These are phyloP conservation scores for Limnothrissa miodon DNA, from an alignment of 2,113 vertebrate species.

Conservation along the genomic window DNA sequence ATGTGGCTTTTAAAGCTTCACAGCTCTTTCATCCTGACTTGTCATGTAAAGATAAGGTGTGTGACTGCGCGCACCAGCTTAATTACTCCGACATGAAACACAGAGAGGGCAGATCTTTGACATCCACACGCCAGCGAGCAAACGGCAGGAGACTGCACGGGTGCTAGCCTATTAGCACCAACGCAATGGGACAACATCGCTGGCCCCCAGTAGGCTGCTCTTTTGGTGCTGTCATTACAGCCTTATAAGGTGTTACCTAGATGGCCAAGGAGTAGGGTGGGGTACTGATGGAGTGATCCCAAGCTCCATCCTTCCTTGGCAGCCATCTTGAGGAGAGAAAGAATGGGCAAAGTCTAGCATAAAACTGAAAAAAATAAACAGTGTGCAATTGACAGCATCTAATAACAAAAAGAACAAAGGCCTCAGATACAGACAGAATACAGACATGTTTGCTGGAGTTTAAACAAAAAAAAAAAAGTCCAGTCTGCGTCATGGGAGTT, in stretches of 20 bases:
- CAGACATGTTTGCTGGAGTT: background rate
- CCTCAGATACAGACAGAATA: background rate
- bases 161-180: slow-evolving; percentile 42
- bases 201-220: slow-evolving; percentile 1
- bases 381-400: no score
- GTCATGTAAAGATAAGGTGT: slow-evolving; percentile 47
- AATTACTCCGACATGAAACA: slow-evolving; percentile 67
- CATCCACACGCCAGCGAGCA: slow-evolving; percentile 52
- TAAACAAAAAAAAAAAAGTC: background rate
- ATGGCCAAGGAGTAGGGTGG: background rate
- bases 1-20: slow-evolving; percentile 53
- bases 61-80: slow-evolving; percentile 52
- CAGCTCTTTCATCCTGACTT: slow-evolving; percentile 58
- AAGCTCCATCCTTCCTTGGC: background rate
- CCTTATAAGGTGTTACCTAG: background rate
- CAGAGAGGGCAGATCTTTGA: slow-evolving; percentile 57
- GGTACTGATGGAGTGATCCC: background rate
- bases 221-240: background rate
- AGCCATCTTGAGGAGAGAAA: background rate
- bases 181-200: slow-evolving; percentile 24
- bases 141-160: slow-evolving; percentile 53
- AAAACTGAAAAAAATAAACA: background rate
- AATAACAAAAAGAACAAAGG: background rate
- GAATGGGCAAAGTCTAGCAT: background rate
- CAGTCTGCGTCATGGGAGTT: background rate